A percentile compares a stretch with the other conserved stretches of the same genome.
phyloP scores from a whole-genome alignment of 2,113 vertebrate genomes.

The Colius striatus region DNA sequence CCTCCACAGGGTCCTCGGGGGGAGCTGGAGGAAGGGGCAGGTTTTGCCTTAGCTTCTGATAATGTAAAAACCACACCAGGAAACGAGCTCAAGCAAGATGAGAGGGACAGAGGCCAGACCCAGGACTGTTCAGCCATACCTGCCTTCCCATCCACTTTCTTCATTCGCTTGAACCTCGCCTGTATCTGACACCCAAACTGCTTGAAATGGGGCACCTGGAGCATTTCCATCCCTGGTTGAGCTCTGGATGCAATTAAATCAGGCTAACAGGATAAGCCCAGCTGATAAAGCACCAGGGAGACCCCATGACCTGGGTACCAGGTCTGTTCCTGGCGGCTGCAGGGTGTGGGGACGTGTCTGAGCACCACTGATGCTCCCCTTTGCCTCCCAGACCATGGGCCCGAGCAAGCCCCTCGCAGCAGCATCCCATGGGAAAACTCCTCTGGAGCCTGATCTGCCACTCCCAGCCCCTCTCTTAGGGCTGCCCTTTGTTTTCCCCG shows the following conservation, averaged over 20 bases:
- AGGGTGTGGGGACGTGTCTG: fast-evolving
- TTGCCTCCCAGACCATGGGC: fast-evolving
- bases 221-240: background rate
- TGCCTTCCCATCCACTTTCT: background rate
- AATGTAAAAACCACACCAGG: constrained; percentile 23
- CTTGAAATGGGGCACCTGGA: fast-evolving
- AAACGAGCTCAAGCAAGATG: background rate
- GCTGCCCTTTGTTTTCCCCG: constrained; percentile 36
- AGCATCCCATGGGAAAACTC: background rate
- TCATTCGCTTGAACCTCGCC: background rate
- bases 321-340: background rate
- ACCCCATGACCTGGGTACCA: fast-evolving
- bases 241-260: background rate
- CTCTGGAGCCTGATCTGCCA: fast-evolving
- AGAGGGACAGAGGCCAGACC: background rate
- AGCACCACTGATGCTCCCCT: background rate
- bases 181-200: background rate
- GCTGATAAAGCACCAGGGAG: background rate
- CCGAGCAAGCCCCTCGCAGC: background rate
- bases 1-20: background rate
- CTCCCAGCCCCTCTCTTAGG: background rate
- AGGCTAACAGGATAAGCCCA: background rate
- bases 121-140: fast-evolving
- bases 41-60: background rate
- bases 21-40: constrained; percentile 1